Base-by-base conservation (phyloP, 2,888 invertebrate species). In the Oscheius sp. region DNA sequence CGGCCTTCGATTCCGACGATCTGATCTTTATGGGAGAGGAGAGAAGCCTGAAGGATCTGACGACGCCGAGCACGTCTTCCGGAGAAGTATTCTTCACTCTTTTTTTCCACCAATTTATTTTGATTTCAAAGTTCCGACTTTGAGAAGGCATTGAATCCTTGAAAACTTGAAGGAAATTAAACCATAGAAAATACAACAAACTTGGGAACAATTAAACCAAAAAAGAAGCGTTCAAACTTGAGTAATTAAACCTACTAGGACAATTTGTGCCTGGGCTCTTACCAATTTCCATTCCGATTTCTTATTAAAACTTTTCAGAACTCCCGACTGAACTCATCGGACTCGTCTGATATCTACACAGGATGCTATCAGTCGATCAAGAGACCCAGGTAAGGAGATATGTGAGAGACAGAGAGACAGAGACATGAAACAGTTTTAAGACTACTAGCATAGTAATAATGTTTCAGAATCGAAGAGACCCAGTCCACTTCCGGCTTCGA, bases 161-260 rank as follows among this genome's bases (percentile, higher is more conserved):
- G 37, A 37, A 48, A 55, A 33, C 51, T 68, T 55, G 58, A 70
- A 62, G 11, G 10, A 68, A 68, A 68, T 70, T 70, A 70, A 70
- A 58, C 70, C 73, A 65, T 7, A 59, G 37, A 70, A 42, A 70
- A 33, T 70, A 72, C 73, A 65, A 53, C 73, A 73, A 73, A 73
- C 73, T 66, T 73, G 65, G 51, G 21, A 70, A 60, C 42, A 59
- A 58, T 35, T 29, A 55, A 42, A 66, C 66, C 73, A 55, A 53
- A 73, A 48, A 47, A 29, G 11, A 10, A 33, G 9, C 33, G 4
- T 62, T 53, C 78, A 80, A 78, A 80, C 77, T 78, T 80, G 78
- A 76, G 78, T 60, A 78, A 77, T 78, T 78, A 77, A 78, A 78
- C 80, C 78, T 78, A 78, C 80, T 80, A 76, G 77, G 77, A 77